These are phyloP conservation scores for Hydractinia echinata DNA, from an alignment of 30 jellyfish, hydroid and myxozoan species.

Conservation along the genomic window DNA sequence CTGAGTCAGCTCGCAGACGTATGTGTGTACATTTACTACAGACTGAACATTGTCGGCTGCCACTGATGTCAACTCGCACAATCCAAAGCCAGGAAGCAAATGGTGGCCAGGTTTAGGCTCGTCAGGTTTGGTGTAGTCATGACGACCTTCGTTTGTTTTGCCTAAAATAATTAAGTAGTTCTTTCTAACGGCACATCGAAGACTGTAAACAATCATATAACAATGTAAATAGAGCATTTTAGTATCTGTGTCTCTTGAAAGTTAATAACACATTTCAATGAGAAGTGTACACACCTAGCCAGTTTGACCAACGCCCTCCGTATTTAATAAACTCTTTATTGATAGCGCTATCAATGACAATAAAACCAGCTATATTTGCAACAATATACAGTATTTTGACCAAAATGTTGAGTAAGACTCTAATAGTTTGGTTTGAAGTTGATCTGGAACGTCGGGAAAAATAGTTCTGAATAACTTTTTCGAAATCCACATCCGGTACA, in stretches of 20 bases:
- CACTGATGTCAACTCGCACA: constrained; percentile 12
- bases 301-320: constrained; percentile 4
- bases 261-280: not conserved
- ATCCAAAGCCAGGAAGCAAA: constrained; percentile 9
- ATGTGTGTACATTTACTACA: constrained; percentile 3
- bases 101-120: constrained; percentile 24
- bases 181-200: no score
- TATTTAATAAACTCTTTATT: not conserved
- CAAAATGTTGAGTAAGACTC: constrained; percentile 13
- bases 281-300: not conserved
- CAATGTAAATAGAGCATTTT: no score
- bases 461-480: not conserved
- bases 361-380: constrained; percentile 6
- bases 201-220: no score
- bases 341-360: constrained; percentile 12
- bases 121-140: not conserved
- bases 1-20: constrained; percentile 14
- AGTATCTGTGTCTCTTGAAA: not conserved
- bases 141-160: not conserved
- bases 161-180: not conserved
- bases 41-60: not conserved
- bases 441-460: not conserved
- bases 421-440: not conserved
- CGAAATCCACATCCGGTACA: constrained; percentile 3
- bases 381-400: constrained; percentile 6